These are phyloP conservation scores for Coregonus ussuriensis DNA, from an alignment of 2,797 vertebrate genomes.

Conservation along the genomic window DNA sequence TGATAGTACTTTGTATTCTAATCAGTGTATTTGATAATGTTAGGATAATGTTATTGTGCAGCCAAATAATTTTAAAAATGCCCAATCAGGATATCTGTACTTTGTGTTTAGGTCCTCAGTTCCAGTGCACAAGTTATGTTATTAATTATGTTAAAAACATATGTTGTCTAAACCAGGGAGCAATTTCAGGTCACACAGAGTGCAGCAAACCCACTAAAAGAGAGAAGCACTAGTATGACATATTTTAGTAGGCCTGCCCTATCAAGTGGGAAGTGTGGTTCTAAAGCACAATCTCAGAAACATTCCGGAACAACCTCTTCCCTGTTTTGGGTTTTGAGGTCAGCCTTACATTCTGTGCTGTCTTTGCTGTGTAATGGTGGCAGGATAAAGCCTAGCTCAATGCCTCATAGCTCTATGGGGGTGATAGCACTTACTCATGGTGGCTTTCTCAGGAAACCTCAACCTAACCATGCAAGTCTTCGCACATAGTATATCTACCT, in stretches of 20 bases:
- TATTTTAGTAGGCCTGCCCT: background rate
- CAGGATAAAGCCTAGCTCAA: background rate
- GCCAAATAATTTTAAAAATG: background rate
- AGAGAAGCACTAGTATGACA: background rate
- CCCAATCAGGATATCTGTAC: too few relatives aligned
- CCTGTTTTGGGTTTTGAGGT: too few relatives aligned
- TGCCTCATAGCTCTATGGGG: background rate
- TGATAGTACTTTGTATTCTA: too few relatives aligned
- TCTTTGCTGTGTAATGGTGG: background rate
- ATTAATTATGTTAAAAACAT: background rate
- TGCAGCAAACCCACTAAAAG: background rate
- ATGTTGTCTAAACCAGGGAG: background rate
- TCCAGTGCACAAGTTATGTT: too few relatives aligned
- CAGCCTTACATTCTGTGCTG: too few relatives aligned
- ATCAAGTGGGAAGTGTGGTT: background rate
- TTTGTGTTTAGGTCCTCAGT: too few relatives aligned
- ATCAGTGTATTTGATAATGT: too few relatives aligned
- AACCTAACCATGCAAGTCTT: background rate
- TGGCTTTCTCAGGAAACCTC: slow-evolving; percentile 39
- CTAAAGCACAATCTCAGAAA: background rate
- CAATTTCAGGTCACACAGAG: background rate
- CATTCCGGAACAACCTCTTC: too few relatives aligned
- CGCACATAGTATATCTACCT: slow-evolving; percentile 9
- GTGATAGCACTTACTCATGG: background rate
- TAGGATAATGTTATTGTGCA: background rate